These are phyloP conservation scores for Falco concolor DNA, from an alignment of 2,797 vertebrate genomes.

Conservation along the genomic window DNA sequence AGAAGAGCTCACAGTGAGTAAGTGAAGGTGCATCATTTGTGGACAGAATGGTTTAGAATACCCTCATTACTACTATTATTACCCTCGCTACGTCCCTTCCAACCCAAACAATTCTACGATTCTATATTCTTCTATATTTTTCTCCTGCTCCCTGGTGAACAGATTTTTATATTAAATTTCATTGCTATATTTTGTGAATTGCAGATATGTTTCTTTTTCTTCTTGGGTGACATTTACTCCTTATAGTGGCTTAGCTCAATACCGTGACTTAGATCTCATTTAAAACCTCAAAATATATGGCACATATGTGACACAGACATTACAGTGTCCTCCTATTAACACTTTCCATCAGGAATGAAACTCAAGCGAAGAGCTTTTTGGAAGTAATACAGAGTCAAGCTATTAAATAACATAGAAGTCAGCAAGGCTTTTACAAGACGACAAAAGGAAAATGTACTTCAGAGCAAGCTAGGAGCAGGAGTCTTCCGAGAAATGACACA, in stretches of 20 bases:
- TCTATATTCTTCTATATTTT: background rate
- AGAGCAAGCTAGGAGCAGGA: background rate
- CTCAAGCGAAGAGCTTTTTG: background rate
- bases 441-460: background rate
- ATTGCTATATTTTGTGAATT: background rate
- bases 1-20: background rate
- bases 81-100: background rate
- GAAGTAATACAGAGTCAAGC: background rate
- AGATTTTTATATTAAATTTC: background rate
- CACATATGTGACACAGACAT: background rate
- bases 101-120: background rate
- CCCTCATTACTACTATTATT: background rate
- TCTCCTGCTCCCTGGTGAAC: background rate
- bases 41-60: background rate
- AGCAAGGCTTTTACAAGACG: background rate
- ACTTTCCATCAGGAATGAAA: background rate
- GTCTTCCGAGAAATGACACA: background rate
- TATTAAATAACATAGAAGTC: slow-evolving; percentile 5
- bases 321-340: background rate
- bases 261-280: background rate
- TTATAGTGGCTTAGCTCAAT: background rate
- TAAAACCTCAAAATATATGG: background rate
- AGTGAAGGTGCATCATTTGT: background rate
- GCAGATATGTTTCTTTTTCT: background rate
- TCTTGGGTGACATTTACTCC: background rate